These are phyloP conservation scores for Serilophus lunatus DNA, from an alignment of 2,113 vertebrate species.

Conservation along the genomic window DNA sequence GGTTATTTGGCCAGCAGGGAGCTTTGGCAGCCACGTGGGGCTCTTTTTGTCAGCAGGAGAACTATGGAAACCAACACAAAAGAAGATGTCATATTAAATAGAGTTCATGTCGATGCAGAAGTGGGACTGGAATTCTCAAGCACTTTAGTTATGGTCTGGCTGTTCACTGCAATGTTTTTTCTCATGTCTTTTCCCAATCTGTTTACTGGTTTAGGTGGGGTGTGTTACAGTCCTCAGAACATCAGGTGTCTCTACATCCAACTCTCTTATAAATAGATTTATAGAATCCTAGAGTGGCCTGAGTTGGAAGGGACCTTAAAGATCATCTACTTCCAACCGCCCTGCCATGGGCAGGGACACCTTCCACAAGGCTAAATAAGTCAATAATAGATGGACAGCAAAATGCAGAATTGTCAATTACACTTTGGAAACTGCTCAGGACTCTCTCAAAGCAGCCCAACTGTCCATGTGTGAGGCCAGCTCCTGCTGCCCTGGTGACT, in stretches of 20 bases:
- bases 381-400: neutral
- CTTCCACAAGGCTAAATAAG: neutral
- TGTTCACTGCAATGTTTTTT: neutral
- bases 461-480: neutral
- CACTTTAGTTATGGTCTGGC: neutral
- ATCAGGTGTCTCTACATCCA: neutral
- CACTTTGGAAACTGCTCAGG: neutral
- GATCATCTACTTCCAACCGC: rapidly evolving
- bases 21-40: neutral
- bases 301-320: neutral
- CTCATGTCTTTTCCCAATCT: neutral
- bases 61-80: constrained; percentile 11
- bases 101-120: neutral
- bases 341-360: neutral
- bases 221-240: neutral
- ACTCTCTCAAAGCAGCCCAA: neutral
- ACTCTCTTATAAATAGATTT: neutral
- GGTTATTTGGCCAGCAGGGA: neutral
- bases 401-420: neutral
- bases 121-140: neutral
- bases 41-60: neutral
- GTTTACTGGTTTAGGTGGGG: neutral
- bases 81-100: constrained; percentile 12
- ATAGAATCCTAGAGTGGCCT: neutral
- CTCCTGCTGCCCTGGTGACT: neutral